Percentiles rank a stretch among this genome's conserved stretches.
Conservation (phyloP, 1,140 invertebrate genomes). For the Bombus affinis region DNA sequence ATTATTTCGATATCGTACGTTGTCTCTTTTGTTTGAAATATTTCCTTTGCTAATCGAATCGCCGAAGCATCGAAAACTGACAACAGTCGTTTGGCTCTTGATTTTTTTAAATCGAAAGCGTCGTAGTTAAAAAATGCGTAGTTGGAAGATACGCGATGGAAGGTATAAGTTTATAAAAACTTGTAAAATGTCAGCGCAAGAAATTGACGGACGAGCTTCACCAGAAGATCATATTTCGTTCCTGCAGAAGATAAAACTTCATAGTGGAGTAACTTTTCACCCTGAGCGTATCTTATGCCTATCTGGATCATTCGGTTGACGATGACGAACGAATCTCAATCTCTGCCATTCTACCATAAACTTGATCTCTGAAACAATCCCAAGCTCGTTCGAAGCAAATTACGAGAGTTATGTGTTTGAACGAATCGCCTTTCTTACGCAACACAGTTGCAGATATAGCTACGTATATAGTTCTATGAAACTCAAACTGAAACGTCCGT, state of each 20-base stretch:
- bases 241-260: background rate
- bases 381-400: background rate
- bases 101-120: no score
- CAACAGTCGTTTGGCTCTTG: no score
- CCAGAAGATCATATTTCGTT: background rate
- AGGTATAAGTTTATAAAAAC: background rate
- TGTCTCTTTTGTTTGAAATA: background rate
- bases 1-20: background rate
- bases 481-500: background rate
- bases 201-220: background rate
- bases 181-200: background rate
- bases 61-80: no score
- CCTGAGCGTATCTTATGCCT: background rate
- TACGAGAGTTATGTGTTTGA: background rate
- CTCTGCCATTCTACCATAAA: background rate
- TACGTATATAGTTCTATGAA: background rate
- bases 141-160: background rate
- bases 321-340: background rate
- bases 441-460: background rate
- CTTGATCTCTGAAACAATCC: background rate
- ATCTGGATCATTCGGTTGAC: background rate
- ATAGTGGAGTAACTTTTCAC: background rate
- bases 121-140: no score
- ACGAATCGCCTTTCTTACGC: background rate
- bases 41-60: no score